Conservation (phyloP, 2,888 invertebrate genomes). For the Phyto melanocephala region DNA sequence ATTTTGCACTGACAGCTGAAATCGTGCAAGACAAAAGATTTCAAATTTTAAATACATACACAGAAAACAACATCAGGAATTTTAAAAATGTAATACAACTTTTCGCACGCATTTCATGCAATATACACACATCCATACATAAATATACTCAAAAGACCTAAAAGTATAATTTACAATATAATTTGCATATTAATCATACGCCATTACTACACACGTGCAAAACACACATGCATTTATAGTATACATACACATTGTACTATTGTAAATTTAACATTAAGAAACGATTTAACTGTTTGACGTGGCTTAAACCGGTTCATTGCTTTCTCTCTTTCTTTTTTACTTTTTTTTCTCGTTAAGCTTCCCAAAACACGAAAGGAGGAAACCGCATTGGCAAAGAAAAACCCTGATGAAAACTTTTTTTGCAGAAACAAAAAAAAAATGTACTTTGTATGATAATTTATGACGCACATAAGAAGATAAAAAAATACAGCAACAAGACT, state of each 20-base stretch:
- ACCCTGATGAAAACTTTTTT: slow-evolving; percentile 24
- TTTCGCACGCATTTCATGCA: no score
- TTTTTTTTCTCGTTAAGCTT: neutral
- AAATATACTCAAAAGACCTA: neutral
- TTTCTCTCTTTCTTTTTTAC: neutral
- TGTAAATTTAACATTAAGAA: slow-evolving; percentile 10
- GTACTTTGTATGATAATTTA: slow-evolving; percentile 44
- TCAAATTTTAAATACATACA: neutral
- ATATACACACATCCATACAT: neutral
- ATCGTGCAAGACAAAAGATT: slow-evolving; percentile 2
- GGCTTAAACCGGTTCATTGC: slow-evolving; percentile 31
- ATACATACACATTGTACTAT: neutral
- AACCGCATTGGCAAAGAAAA: slow-evolving; percentile 8
- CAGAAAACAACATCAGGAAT: neutral
- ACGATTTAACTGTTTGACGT: slow-evolving; percentile 17
- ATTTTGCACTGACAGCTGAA: neutral
- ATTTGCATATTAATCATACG: slow-evolving; percentile 53
- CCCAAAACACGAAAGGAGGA: neutral
- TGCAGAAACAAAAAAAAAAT: neutral
- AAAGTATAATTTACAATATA: slow-evolving; percentile 3
- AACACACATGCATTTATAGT: no score
- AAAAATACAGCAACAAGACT: neutral
- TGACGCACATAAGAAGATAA: slow-evolving; percentile 38
- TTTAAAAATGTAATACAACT: neutral
- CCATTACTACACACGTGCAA: neutral